Conservation (phyloP, 2,113 vertebrate genomes). For the Psilopsiagon aurifrons region DNA sequence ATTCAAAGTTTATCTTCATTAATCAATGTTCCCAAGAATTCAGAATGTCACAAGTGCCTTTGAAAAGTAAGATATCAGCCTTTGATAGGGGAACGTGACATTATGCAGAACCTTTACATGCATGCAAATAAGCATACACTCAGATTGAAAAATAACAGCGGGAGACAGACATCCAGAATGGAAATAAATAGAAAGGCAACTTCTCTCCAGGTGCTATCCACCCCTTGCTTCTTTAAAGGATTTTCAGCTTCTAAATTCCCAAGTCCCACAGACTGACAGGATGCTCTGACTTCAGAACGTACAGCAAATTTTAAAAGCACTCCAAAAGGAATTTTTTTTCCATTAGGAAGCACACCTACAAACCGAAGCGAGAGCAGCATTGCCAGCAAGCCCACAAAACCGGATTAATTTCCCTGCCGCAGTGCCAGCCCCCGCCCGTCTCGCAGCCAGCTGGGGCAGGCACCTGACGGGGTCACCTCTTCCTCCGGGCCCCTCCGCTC, state of each 20-base stretch:
- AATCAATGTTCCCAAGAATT: not conserved
- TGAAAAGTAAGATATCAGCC: not conserved
- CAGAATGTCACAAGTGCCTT: not conserved
- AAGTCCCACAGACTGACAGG: not conserved
- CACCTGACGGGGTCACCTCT: not conserved
- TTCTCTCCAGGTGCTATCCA: not conserved
- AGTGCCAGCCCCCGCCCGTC: not conserved
- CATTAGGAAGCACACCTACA: not conserved
- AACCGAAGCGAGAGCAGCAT: fast-evolving
- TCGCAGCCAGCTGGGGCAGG: not conserved
- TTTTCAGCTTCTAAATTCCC: not conserved
- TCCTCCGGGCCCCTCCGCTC: not conserved
- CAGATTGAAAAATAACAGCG: not conserved
- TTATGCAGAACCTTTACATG: not conserved
- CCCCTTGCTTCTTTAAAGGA: not conserved
- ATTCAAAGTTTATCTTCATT: not conserved
- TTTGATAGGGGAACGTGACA: not conserved
- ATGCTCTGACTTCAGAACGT: not conserved
- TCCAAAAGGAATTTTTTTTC: not conserved
- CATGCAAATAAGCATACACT: fast-evolving
- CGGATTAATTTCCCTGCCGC: not conserved
- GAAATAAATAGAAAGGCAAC: not conserved
- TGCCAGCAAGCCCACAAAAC: not conserved
- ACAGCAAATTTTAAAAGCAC: not conserved
- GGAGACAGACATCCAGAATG: not conserved